These are phyloP conservation scores for Apis dorsata DNA, from an alignment of 1,140 invertebrate species.

Conservation along the genomic window DNA sequence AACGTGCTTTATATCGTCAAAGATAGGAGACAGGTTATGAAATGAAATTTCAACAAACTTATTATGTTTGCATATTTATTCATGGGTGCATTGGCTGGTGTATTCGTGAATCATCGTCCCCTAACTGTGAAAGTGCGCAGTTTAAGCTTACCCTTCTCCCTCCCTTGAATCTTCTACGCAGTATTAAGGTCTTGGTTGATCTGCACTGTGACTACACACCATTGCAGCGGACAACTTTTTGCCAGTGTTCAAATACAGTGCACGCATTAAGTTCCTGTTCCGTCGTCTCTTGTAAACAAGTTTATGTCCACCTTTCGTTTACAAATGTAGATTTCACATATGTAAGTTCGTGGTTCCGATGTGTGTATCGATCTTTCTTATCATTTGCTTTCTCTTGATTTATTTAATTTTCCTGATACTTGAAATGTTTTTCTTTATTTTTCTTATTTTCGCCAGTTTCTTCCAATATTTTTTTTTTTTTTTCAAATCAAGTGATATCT, in stretches of 20 bases:
- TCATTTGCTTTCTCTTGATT: neutral
- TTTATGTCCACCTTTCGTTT: neutral
- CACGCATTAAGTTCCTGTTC: constrained; percentile 1
- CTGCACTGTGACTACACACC: constrained; percentile 28
- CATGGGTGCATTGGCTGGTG: constrained; percentile 19
- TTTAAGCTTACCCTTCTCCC: constrained; percentile 9
- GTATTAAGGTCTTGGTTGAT: constrained; percentile 43
- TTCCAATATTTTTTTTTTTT: neutral
- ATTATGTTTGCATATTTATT: constrained; percentile 19
- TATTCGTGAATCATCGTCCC: constrained; percentile 46
- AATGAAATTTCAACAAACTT: neutral
- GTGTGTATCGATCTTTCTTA: neutral
- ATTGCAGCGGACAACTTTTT: constrained; percentile 21
- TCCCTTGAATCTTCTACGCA: constrained; percentile 44
- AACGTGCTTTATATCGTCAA: neutral
- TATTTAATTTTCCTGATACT: neutral
- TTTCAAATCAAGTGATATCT: no score
- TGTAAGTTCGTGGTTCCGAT: neutral
- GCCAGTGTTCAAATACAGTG: neutral
- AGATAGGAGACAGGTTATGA: neutral
- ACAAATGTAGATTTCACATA: neutral
- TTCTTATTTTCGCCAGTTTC: neutral
- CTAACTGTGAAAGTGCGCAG: constrained; percentile 50
- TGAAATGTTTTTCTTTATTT: neutral
- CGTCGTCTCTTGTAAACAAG: constrained; percentile 16